These are phyloP conservation scores for Homalodisca vitripennis DNA, from an alignment of 1,140 invertebrate genomes.

Conservation along the genomic window DNA sequence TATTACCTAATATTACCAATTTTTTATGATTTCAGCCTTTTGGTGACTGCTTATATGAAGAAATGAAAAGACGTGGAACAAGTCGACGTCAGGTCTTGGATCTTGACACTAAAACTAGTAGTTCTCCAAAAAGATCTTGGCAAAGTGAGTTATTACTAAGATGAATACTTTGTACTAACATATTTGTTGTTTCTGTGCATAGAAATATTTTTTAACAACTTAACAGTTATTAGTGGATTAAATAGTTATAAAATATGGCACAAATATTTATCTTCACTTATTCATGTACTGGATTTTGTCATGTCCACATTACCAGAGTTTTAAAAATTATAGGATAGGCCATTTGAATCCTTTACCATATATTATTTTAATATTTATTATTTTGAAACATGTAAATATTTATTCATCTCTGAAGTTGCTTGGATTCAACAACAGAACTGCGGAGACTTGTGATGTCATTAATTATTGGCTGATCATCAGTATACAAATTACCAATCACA, in stretches of 20 bases:
- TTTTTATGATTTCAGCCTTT: too few species aligned
- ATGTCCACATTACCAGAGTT: not conserved
- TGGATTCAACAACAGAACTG: too few species aligned
- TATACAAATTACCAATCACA: too few species aligned
- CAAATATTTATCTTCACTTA: not conserved
- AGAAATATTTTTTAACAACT: not conserved
- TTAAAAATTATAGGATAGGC: not conserved
- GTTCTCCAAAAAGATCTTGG: constrained; percentile 36
- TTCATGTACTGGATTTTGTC: not conserved
- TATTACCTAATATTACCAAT: too few species aligned
- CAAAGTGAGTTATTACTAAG: constrained; percentile 37
- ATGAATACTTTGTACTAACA: not conserved
- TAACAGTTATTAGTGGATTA: too few species aligned
- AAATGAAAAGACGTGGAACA: constrained; percentile 32
- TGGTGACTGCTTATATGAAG: too few species aligned
- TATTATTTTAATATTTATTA: too few species aligned
- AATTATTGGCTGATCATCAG: too few species aligned
- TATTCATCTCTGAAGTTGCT: too few species aligned
- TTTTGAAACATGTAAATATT: too few species aligned
- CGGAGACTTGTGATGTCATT: too few species aligned
- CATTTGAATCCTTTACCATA: too few species aligned
- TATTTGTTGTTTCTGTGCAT: not conserved
- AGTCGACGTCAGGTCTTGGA: constrained; percentile 37
- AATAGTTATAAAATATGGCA: not conserved
- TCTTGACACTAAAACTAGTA: constrained; percentile 31